These are phyloP conservation scores for Emesis furor DNA, from an alignment of 2,888 invertebrate genomes.

Conservation along the genomic window DNA sequence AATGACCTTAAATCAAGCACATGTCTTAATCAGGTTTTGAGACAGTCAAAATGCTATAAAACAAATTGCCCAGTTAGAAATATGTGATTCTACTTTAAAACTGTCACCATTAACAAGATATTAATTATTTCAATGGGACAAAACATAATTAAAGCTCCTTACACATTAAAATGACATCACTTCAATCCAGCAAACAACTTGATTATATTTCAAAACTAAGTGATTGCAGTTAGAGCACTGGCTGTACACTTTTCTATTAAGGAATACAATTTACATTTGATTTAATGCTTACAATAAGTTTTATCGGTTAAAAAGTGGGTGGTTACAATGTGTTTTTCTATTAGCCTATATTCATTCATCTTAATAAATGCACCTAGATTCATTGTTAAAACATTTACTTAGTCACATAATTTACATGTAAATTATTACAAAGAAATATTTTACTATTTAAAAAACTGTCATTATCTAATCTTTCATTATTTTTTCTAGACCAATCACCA, in stretches of 20 bases:
- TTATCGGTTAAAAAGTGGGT: too few relatives aligned
- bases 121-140: background rate
- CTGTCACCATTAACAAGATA: background rate
- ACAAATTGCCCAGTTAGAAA: background rate
- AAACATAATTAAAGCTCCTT: background rate
- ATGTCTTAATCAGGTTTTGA: too few relatives aligned
- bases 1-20: too few relatives aligned
- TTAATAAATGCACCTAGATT: background rate
- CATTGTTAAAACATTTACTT: background rate
- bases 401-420: background rate
- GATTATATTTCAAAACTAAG: background rate
- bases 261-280: background rate
- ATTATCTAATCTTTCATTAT: too few relatives aligned
- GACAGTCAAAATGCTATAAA: background rate
- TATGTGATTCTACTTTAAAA: background rate
- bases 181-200: background rate
- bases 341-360: background rate
- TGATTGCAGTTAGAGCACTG: background rate
- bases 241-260: background rate
- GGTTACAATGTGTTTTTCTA: background rate
- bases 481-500: background rate
- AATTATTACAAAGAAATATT: too few relatives aligned
- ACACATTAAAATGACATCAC: background rate
- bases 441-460: too few relatives aligned
- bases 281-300: too few relatives aligned